Base-by-base conservation (phyloP, 2,888 invertebrate species). In the Steromphala cineraria region DNA sequence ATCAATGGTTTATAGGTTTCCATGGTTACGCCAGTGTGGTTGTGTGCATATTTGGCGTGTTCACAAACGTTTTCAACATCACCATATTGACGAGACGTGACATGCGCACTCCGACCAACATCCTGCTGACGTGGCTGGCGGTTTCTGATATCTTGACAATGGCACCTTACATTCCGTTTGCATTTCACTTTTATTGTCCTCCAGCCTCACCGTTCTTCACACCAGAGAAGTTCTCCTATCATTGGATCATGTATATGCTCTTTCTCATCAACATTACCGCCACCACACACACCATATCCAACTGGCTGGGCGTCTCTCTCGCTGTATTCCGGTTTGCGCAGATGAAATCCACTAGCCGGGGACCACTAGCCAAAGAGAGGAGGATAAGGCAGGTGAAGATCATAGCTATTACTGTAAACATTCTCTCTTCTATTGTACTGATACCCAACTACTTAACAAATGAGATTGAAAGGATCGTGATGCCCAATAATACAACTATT, bases 141-240 rank as follows among this genome's bases (percentile, higher is more conserved):
- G 95, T 98, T 13, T 97, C 98, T 17, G 98, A 98, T 93, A 95
- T 98, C 52, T 95, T 98, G n/a, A 98, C 98, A 17, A 98, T 98
- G 89, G 83, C 92, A n/a, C 98, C 98, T 89, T 98, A 98, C 93
- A 96, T 98, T 87, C 98, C 98, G 0, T 98, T 96, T 93, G 96
- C 96, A 3, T 95, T 96, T 79, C 97, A 97, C 84, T 92, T 92
- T 83, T 91, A 90, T 84, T 88, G 90, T 83, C 89, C 89, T 36
- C 88, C 88, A 15, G 79, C 85, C 13, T 81, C 84, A 13, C 85
- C 87, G 1, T 82, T 82, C 15, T 80, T 79, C 4, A 84, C 87
- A 0, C 89, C 91, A 2, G 88, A 89, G 74, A 88, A 88, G 75
- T 90, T 90, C 87, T 89, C 91, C 24, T 90, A 90, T 79, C 86